A percentile compares a stretch with the other conserved stretches of the same genome.
These are phyloP conservation scores for Manduca sexta DNA, from an alignment of 1,140 invertebrate genomes.

Conservation along the genomic window DNA sequence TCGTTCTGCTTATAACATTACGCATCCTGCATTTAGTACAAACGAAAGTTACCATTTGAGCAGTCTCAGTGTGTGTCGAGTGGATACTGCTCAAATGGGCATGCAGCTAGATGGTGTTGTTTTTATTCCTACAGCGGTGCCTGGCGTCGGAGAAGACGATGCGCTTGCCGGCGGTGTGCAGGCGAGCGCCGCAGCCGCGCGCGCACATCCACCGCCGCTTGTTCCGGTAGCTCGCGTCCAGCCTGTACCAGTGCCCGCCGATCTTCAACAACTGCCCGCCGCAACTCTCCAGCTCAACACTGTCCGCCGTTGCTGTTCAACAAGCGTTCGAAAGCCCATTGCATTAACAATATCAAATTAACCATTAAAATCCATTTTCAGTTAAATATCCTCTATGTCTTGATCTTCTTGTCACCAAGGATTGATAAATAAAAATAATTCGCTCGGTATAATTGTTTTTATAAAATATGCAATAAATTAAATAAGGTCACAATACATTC, in stretches of 20 bases:
- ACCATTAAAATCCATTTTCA: too few relatives aligned
- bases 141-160: slow-evolving; percentile 47
- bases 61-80: too few relatives aligned
- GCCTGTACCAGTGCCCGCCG: slow-evolving; percentile 50
- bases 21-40: too few relatives aligned
- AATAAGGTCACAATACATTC: too few relatives aligned
- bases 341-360: background rate
- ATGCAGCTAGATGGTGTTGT: slow-evolving; percentile 34
- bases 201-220: slow-evolving; percentile 58
- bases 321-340: background rate
- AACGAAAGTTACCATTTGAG: too few relatives aligned
- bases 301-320: slow-evolving; percentile 4
- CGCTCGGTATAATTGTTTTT: too few relatives aligned
- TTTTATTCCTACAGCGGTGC: slow-evolving; percentile 39
- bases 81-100: background rate
- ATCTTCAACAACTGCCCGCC: slow-evolving; percentile 48
- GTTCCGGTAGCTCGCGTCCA: slow-evolving; percentile 41
- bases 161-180: slow-evolving; percentile 51
- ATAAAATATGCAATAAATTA: too few relatives aligned
- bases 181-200: slow-evolving; percentile 47
- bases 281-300: slow-evolving; percentile 5
- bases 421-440: too few relatives aligned
- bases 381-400: too few relatives aligned
- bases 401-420: too few relatives aligned
- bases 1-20: too few relatives aligned